A percentile compares a stretch with the other conserved stretches of the same genome.
Conservation (phyloP, 1,140 invertebrate genomes). For the Tetranychus urticae region DNA sequence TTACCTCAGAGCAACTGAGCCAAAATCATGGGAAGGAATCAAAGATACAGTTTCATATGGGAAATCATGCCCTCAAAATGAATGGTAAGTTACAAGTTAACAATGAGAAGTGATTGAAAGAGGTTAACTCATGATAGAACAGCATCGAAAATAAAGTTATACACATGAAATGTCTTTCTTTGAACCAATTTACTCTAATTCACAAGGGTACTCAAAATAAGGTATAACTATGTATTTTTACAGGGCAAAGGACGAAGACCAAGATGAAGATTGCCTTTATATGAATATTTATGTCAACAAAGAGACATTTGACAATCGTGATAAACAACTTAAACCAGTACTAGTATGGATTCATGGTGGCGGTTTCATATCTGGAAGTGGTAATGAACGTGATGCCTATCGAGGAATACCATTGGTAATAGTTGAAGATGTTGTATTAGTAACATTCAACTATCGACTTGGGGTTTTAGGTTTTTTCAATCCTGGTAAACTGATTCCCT, state of each 20-base stretch:
- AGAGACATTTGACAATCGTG: not conserved
- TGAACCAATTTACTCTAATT: not conserved
- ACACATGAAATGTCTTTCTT: not conserved
- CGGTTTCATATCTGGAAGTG: slow-evolving; percentile 32
- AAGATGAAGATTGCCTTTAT: slow-evolving; percentile 77
- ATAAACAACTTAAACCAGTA: slow-evolving; percentile 25
- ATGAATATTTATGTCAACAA: slow-evolving; percentile 57
- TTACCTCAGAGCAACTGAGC: not conserved
- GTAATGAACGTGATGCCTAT: slow-evolving; percentile 24
- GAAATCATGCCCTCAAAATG: not conserved
- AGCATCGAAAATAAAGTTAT: slow-evolving; percentile 1
- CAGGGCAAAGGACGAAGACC: not conserved
- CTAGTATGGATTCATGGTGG: slow-evolving; percentile 58
- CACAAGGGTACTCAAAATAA: too few species aligned
- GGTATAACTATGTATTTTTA: too few species aligned
- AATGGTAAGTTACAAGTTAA: not conserved
- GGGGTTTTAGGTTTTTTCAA: slow-evolving; percentile 56
- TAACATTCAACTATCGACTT: slow-evolving; percentile 41
- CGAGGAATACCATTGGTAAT: slow-evolving; percentile 38
- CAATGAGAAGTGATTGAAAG: not conserved
- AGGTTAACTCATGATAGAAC: too few species aligned
- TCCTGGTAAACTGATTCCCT: slow-evolving; percentile 35
- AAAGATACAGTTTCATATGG: not conserved
- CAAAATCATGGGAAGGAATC: not conserved
- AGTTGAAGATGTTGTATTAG: slow-evolving; percentile 36